These are phyloP conservation scores for Listronotus bonariensis DNA, from an alignment of 1,140 invertebrate species.

Conservation along the genomic window DNA sequence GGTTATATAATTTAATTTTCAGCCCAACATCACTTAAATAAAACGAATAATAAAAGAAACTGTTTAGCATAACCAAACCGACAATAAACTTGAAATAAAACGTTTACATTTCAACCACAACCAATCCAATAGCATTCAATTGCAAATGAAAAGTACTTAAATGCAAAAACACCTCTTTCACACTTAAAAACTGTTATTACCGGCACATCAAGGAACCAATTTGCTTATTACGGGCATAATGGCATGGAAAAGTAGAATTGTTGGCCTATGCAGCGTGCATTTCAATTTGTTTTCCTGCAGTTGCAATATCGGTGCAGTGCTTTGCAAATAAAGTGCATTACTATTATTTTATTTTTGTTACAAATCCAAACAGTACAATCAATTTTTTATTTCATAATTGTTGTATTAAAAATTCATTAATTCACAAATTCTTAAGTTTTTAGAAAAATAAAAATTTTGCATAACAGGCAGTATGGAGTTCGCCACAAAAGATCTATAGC, in stretches of 20 bases:
- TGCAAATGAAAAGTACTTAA: constrained; percentile 4
- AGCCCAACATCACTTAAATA: no score
- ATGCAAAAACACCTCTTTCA: constrained; percentile 7
- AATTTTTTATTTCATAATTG: no score
- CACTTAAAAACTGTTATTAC: constrained; percentile 12
- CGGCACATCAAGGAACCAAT: constrained; percentile 10
- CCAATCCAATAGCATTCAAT: constrained; percentile 13
- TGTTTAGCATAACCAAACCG: not conserved
- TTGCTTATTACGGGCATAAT: constrained; percentile 7
- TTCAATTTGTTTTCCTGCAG: not conserved
- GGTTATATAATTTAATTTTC: no score
- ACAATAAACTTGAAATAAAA: not conserved
- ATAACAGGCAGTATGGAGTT: no score
- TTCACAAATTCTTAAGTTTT: no score
- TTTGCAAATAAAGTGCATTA: not conserved
- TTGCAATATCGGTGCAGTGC: not conserved
- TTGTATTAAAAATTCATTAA: no score
- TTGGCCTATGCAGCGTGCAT: constrained; percentile 1
- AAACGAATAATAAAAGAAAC: no score
- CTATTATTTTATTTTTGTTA: no score
- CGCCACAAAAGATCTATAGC: no score
- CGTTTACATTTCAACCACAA: constrained; percentile 9
- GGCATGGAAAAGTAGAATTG: not conserved
- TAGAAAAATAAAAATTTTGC: no score
- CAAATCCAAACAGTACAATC: no score